Evolutionary conservation across 2,888 invertebrate species (phyloP).

Genomic region (Nineta flava): DNA sequence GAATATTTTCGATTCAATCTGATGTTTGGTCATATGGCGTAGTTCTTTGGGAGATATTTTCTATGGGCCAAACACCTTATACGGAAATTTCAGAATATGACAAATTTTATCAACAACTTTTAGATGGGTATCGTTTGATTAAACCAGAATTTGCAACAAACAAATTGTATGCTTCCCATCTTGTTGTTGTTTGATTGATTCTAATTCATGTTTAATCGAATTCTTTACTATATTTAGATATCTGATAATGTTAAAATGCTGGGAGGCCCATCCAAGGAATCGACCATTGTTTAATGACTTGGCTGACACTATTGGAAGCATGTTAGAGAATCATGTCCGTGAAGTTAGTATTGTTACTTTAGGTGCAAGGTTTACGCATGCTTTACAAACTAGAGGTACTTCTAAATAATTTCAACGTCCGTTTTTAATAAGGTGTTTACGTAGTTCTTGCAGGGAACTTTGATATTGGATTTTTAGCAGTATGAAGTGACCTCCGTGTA

Average conservation of each 20-base stretch:
- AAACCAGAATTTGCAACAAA: slow-evolving; percentile 71
- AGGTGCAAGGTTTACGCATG: slow-evolving; percentile 61
- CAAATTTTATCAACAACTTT: too few relatives aligned
- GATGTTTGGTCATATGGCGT: slow-evolving; percentile 92
- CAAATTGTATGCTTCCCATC: too few relatives aligned
- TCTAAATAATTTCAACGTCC: too few relatives aligned
- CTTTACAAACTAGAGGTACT: slow-evolving; percentile 8
- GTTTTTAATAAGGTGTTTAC: too few relatives aligned
- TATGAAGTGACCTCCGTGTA: too few relatives aligned
- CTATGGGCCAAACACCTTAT: slow-evolving; percentile 72
- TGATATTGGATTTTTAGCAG: too few relatives aligned
- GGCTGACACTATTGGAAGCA: too few relatives aligned
- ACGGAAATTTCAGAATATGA: slow-evolving; percentile 65
- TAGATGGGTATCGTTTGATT: slow-evolving; percentile 84
- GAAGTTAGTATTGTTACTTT: slow-evolving; percentile 59
- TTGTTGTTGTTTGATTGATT: too few relatives aligned
- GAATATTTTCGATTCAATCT: slow-evolving; percentile 84
- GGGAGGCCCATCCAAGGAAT: slow-evolving; percentile 60
- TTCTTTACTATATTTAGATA: too few relatives aligned
- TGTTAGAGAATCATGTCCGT: too few relatives aligned
- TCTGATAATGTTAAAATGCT: slow-evolving; percentile 73
- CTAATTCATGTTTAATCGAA: too few relatives aligned
- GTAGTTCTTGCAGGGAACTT: background rate
- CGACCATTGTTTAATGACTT: slow-evolving; percentile 69
- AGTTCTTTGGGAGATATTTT: slow-evolving; percentile 81